Evolutionary conservation across 2,888 invertebrate genomes (phyloP), one percentile per base, ranked within the genome.

Genomic region (Seladonia tumulorum): DNA sequence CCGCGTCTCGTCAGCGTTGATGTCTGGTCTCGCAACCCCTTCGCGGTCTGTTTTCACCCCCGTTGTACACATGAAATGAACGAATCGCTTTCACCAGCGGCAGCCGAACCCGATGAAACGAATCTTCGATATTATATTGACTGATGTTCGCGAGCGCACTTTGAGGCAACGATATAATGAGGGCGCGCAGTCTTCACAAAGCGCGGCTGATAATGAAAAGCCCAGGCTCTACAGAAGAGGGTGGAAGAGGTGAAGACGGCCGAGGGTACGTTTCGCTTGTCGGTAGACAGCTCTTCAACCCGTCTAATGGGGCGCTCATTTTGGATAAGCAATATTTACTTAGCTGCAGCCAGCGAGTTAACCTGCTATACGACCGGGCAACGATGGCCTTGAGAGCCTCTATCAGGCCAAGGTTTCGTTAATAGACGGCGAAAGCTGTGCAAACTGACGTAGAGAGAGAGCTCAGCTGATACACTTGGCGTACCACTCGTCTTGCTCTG

Each of bases 181-280:
- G 66, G 35, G 60, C 25, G 60, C 25, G 66, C 0, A 66, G 16
- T 0, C 35, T 18, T 29, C 16, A 66, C 66, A 29, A 29, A 66
- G 66, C 66, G 18, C 35, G 35, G 66, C 66, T 66, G 66, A 66
- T 66, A 66, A 66, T 66, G 66, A 35, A 66, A 66, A 66, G 66
- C 29, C 66, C 0, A 10, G 10, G 29, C 66, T 66, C 66, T 66
- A 10, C 35, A 35, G 66, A 66, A 66, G 66, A 35, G 66, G 66
- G 16, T 35, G 66, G 66, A 18, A 66, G n/a, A 66, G 35, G 66
- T 66, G 18, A 66, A 66, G 66, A 35, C 66, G 29, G 66, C 8
- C 66, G 66, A 66, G 66, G 66, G 66, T 66, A 66, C 35, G 66
- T 35, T 66, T 25, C 60, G 60, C 60, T 35, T 35, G 66, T 35